Evolutionary conservation across 2,888 invertebrate species (phyloP).

Genomic region (Acheta domesticus): DNA sequence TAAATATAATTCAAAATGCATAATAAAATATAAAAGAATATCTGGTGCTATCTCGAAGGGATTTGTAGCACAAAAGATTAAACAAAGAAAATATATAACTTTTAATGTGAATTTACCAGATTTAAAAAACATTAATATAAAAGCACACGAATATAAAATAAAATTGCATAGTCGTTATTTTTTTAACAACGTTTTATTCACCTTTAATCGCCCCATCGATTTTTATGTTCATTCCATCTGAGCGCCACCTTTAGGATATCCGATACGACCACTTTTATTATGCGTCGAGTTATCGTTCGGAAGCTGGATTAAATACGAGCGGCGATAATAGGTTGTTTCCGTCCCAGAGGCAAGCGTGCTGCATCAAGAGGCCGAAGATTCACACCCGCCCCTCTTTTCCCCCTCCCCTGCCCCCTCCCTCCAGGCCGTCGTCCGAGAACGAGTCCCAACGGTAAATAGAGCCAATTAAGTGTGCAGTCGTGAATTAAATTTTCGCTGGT

Average conservation of each 20-base stretch:
- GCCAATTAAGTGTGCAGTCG: neutral
- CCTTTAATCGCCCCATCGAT: too few relatives aligned
- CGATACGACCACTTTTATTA: neutral
- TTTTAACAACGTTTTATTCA: too few relatives aligned
- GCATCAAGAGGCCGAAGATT: neutral
- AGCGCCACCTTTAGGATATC: neutral
- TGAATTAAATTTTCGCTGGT: neutral
- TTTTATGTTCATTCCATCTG: neutral
- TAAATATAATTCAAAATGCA: too few relatives aligned
- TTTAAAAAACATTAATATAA: too few relatives aligned
- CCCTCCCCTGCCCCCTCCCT: neutral
- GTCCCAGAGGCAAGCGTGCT: neutral
- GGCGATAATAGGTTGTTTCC: neutral
- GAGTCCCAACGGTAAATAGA: conserved; percentile 8
- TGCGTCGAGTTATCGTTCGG: neutral
- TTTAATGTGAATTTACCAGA: too few relatives aligned
- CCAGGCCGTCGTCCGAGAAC: neutral
- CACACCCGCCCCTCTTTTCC: neutral
- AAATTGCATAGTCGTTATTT: too few relatives aligned
- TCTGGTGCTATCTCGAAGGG: too few relatives aligned
- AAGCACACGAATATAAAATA: too few relatives aligned
- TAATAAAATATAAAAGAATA: too few relatives aligned
- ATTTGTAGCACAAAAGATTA: too few relatives aligned
- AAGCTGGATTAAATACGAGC: neutral
- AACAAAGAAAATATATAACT: too few relatives aligned